Evolutionary conservation across 2,888 invertebrate species (phyloP), one percentile per base, ranked within the genome.

Genomic region (Microchrysa polita): DNA sequence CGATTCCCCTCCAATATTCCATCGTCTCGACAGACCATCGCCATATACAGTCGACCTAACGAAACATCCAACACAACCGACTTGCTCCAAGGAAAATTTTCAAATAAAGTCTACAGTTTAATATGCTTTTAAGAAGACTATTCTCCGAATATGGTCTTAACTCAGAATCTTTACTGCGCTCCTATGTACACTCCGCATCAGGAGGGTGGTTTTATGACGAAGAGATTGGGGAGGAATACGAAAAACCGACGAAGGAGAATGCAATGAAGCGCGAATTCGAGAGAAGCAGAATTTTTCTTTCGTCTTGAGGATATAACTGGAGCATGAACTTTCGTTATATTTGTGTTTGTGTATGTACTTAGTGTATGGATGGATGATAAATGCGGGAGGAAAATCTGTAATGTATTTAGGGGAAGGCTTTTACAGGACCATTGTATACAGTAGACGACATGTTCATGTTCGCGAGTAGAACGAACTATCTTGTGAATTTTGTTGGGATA

Each of bases 351-450:
- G 27, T 34, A 34, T 34, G 27, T 34, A 34, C 4, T 34, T 34
- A n/a, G 27, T 5, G 48, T 48, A 48, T 22, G 44, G 9, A 42
- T 44, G n/a, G 48, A 20, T 48, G 22, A 48, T 65, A n/a, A 65
- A 65, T 44, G 22, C 65, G 65, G 48, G 65, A 65, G 48, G 65
- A 20, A 48, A 48, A 48, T 22, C 44, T 22, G 2, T 22, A 65
- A 34, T 65, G 14, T 44, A 34, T 34, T 34, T 34, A 34, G 27
- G 27, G 27, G 27, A n/a, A n/a, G 27, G 48, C 44, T 23, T 48
- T 44, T 48, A 48, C 65, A 65, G 65, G 65, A 65, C 27, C 48
- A 65, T 44, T 22, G 65, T 22, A n/a, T n/a, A 44, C 16, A 48
- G 27, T 34, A 34, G 27, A 34, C 27, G 42, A 61, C 48, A 12